A percentile compares a stretch with the other conserved stretches of the same genome.
These are phyloP conservation scores for Trigoniulus corallinus DNA, from an alignment of 1,140 invertebrate genomes.

Conservation along the genomic window DNA sequence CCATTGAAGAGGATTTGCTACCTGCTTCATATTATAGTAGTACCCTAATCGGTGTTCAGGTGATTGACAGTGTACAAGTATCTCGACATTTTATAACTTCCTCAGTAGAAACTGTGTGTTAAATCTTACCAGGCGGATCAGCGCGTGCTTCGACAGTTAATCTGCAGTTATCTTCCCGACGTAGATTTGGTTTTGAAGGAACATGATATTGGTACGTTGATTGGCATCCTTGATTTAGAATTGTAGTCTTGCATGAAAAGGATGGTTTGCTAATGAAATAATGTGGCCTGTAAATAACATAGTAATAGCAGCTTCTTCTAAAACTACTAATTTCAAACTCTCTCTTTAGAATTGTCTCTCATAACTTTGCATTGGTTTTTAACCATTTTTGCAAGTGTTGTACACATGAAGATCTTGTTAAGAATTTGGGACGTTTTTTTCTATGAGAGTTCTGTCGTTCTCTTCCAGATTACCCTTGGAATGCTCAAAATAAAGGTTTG, in stretches of 20 bases:
- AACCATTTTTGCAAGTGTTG: slow-evolving; percentile 91
- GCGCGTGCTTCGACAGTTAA: slow-evolving; percentile 74
- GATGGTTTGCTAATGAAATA: too few species aligned
- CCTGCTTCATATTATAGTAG: slow-evolving; percentile 96
- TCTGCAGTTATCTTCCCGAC: slow-evolving; percentile 74
- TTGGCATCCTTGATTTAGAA: not conserved
- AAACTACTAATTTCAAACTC: not conserved
- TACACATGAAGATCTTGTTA: slow-evolving; percentile 91
- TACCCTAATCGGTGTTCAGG: slow-evolving; percentile 56
- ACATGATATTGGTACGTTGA: slow-evolving; percentile 49
- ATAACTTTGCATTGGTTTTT: slow-evolving; percentile 97
- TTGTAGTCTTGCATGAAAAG: too few species aligned
- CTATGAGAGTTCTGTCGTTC: slow-evolving; percentile 71
- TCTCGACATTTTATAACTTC: not conserved
- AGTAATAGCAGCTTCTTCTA: slow-evolving; percentile 30
- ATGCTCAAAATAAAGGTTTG: slow-evolving; percentile 77
- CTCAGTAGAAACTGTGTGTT: slow-evolving; percentile 11
- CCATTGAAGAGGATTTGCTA: slow-evolving; percentile 92
- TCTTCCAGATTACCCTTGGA: slow-evolving; percentile 91
- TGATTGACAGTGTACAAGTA: not conserved
- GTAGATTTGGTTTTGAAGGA: slow-evolving; percentile 74
- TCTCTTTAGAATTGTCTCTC: slow-evolving; percentile 60
- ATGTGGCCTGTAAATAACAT: too few species aligned
- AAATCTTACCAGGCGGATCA: slow-evolving; percentile 93
- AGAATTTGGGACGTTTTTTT: slow-evolving; percentile 97